phyloP scores from a whole-genome alignment of 2,888 invertebrate species.

The Oscheius sp. region DNA sequence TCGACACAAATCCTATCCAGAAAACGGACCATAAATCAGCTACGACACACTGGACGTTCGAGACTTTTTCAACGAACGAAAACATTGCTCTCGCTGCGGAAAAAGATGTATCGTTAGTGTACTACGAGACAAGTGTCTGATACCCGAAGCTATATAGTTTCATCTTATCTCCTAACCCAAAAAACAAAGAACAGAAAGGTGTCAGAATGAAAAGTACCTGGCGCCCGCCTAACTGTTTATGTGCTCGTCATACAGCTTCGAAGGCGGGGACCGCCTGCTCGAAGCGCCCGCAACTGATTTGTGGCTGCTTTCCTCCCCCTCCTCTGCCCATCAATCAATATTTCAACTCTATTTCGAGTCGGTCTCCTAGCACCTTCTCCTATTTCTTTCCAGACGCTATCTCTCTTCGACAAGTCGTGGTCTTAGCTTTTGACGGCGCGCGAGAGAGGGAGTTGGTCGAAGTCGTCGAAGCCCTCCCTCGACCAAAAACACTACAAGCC shows the following conservation, averaged over 20 bases:
- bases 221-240: slow-evolving; percentile 22
- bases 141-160: neutral
- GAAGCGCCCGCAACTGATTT: slow-evolving; percentile 35
- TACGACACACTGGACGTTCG: neutral
- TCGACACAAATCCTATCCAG: no score
- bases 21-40: neutral
- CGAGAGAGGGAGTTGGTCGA: neutral
- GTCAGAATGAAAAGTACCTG: neutral
- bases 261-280: slow-evolving; percentile 18
- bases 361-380: neutral
- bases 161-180: neutral
- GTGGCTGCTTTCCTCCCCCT: slow-evolving; percentile 28
- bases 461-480: neutral
- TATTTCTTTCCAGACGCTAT: neutral
- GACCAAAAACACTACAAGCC: slow-evolving; percentile 4
- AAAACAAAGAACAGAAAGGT: neutral
- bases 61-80: neutral
- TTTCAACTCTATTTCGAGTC: slow-evolving; percentile 23
- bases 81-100: neutral
- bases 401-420: neutral
- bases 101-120: neutral
- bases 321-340: slow-evolving; percentile 28
- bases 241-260: slow-evolving; percentile 19
- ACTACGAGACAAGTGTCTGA: neutral
- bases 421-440: neutral